These are phyloP conservation scores for Aurelia sp. DNA, from an alignment of 30 jellyfish, hydroid and myxozoan genomes.

Conservation along the genomic window DNA sequence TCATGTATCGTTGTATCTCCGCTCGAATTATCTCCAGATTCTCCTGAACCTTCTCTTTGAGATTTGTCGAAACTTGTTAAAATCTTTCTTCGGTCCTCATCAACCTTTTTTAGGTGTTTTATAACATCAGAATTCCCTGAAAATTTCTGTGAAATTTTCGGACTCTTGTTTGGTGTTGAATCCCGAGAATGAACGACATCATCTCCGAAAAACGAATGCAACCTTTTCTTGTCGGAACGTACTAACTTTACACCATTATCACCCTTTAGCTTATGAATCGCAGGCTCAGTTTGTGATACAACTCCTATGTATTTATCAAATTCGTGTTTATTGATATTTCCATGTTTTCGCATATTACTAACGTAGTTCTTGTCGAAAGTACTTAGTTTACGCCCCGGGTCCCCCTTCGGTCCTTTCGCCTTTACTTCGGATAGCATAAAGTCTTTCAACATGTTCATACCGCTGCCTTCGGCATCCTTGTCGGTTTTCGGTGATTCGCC, in stretches of 20 bases:
- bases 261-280: constrained; percentile 11
- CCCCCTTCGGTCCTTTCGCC: constrained; percentile 52
- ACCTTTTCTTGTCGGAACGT: constrained; percentile 33
- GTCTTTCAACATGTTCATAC: constrained; percentile 39
- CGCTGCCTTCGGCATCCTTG: constrained; percentile 68
- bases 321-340: neutral
- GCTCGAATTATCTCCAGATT: constrained; percentile 27
- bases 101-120: constrained; percentile 10
- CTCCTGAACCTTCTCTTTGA: constrained; percentile 46
- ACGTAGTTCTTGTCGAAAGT: neutral
- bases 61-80: constrained; percentile 27
- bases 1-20: neutral
- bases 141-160: neutral
- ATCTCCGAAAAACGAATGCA: constrained; percentile 50
- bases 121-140: constrained; percentile 30
- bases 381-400: constrained; percentile 31
- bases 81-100: constrained; percentile 16
- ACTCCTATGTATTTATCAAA: neutral
- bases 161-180: neutral
- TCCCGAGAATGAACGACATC: constrained; percentile 5
- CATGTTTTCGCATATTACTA: constrained; percentile 34
- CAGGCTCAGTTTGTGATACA: no score
- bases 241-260: constrained; percentile 28
- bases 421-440: constrained; percentile 37
- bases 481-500: constrained; percentile 31